These are phyloP conservation scores for Pocillopora damicornis DNA, from an alignment of 64 coral and sea anemone species.

Conservation along the genomic window DNA sequence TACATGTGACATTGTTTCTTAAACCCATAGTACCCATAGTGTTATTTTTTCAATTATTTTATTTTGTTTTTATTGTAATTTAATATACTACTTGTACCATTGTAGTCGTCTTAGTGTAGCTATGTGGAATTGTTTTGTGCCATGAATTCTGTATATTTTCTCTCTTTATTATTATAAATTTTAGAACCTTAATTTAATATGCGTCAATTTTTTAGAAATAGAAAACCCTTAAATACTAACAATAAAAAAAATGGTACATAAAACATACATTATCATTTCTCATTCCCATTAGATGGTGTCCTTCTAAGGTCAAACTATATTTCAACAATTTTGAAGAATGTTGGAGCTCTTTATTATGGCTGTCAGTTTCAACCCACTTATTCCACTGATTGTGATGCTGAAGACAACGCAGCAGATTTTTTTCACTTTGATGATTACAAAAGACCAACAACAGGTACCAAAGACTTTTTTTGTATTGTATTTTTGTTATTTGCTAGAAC, in stretches of 20 bases:
- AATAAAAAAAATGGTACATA: not conserved
- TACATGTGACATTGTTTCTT: no score
- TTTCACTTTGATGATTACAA: conserved; percentile 4
- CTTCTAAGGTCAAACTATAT: conserved; percentile 38
- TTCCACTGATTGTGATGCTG: not conserved
- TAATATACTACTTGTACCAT: no score
- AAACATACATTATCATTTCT: not conserved
- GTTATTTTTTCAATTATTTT: no score
- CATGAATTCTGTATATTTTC: no score
- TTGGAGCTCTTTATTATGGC: conserved; percentile 46
- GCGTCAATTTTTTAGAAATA: no score
- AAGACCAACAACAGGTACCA: conserved; percentile 31
- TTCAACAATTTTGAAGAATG: conserved; percentile 44
- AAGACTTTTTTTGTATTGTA: not conserved
- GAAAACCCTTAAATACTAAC: no score
- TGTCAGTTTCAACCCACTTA: conserved; percentile 35
- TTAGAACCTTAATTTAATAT: no score
- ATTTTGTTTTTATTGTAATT: no score
- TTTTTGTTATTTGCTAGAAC: not conserved
- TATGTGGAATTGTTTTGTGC: no score
- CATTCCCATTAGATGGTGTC: conserved; percentile 16
- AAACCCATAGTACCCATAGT: no score
- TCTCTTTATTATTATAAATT: no score
- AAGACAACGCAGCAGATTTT: not conserved
- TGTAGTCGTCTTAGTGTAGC: no score